Conservation (phyloP, 2,888 invertebrate genomes). For the Lasioglossum oenotherae region DNA sequence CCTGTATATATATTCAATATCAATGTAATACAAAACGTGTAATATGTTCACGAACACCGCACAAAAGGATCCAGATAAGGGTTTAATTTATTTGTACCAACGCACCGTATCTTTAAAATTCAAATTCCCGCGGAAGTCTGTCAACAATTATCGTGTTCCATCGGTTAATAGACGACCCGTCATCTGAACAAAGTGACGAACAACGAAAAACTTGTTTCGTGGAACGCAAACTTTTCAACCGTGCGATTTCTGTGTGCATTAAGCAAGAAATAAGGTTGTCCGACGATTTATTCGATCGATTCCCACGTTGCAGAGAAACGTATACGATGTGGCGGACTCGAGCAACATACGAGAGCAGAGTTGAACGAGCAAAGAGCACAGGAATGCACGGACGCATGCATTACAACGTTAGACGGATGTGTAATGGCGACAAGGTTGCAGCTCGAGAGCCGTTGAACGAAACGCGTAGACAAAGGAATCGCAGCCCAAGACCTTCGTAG, state of each 20-base stretch:
- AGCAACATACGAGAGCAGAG: background rate
- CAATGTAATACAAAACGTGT: no score
- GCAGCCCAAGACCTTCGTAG: constrained; percentile 61
- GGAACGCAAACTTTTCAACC: background rate
- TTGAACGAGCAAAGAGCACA: constrained; percentile 34
- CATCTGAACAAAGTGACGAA: no score
- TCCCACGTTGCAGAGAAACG: background rate
- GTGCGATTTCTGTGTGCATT: background rate
- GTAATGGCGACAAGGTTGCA: constrained; percentile 56
- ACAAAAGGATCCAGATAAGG: no score
- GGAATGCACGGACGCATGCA: constrained; percentile 30
- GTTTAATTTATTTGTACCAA: background rate
- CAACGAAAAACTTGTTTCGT: background rate
- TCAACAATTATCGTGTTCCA: background rate
- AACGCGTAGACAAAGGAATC: constrained; percentile 65
- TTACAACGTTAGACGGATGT: constrained; percentile 50
- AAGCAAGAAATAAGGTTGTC: background rate
- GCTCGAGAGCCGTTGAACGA: constrained; percentile 58
- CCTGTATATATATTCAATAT: no score
- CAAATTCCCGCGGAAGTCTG: background rate
- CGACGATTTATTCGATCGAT: background rate
- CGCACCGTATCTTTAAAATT: background rate
- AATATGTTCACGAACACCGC: no score
- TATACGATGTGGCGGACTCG: background rate
- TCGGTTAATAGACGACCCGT: no score